These are phyloP conservation scores for Pterocles gutturalis DNA, from an alignment of 2,113 vertebrate genomes.

Conservation along the genomic window DNA sequence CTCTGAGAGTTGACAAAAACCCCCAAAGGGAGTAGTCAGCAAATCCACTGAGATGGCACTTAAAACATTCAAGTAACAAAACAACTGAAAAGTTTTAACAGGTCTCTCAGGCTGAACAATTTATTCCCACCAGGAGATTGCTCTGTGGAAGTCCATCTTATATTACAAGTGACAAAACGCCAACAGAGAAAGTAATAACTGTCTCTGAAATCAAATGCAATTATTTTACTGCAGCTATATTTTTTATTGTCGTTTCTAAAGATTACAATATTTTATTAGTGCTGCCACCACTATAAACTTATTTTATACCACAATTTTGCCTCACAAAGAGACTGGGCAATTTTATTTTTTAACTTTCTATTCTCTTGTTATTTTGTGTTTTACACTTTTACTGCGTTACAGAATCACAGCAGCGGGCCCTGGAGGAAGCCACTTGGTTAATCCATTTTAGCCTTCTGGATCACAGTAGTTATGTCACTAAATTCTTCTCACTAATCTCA, in stretches of 20 bases:
- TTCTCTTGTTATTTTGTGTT: not conserved
- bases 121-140: slow-evolving; percentile 47
- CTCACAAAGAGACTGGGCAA: not conserved
- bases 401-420: not conserved
- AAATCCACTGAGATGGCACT: not conserved
- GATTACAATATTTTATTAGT: slow-evolving; percentile 50
- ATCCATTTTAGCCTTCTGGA: not conserved
- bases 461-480: not conserved
- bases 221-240: slow-evolving; percentile 44
- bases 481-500: not conserved
- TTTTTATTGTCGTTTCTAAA: slow-evolving; percentile 21
- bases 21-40: not conserved
- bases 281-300: not conserved
- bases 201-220: slow-evolving; percentile 54
- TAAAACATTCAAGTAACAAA: slow-evolving; percentile 8
- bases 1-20: not conserved
- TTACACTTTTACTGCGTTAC: not conserved
- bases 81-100: slow-evolving; percentile 26
- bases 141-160: slow-evolving; percentile 25
- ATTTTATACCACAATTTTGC: not conserved
- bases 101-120: slow-evolving; percentile 35
- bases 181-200: slow-evolving; percentile 50
- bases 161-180: slow-evolving; percentile 37
- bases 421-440: not conserved
- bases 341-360: not conserved